Evolutionary conservation across 2,113 vertebrate species (phyloP), one percentile per base, ranked within the genome.

Genomic region (Myotis lucifugus): DNA sequence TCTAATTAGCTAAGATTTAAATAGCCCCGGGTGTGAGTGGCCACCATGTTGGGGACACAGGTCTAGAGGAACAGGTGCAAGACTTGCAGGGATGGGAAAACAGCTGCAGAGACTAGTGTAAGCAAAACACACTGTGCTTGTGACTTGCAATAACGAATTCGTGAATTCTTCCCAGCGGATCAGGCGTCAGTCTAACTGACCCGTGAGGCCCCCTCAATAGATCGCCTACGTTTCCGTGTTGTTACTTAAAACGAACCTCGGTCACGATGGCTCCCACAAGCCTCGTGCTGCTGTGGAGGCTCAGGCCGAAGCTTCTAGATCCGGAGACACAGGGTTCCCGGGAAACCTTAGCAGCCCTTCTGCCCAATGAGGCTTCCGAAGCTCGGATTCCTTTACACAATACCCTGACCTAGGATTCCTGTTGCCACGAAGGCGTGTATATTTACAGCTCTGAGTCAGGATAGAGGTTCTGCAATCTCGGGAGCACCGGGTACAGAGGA

Each of bases 11-110:
- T 9, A 13, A 67, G 8, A 48, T 27, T 9, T 32, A 37, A 46
- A 13, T 0, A 7, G 70, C n/a, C 64, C 12, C 61, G 2, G 0
- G 15, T 50, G 23, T 12, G 40, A 14, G 17, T 37, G 72, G 23
- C 72, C 25, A 23, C 54, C 15, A 0, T 1, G 0, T 0, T 4
- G 19, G n/a, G 6, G 4, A 8, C 14, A 13, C 11, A 15, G 69
- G 27, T 11, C 42, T 34, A 29, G 61, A 50, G 34, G 76, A 72
- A 32, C 52, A 37, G 52, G 46, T n/a, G 25, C 74, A 12, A n/a
- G 40, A 54, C 29, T 11, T 59, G 17, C 40, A 1, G 0, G 25
- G 42, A 8, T 15, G 21, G 10, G 12, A 6, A 14, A 40, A 69
- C 7, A 61, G 29, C 67, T 48, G 34, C 13, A 25, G 29, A 66